A percentile compares a stretch with the other conserved stretches of the same genome.
These are phyloP conservation scores for Eristalis tenax DNA, from an alignment of 2,888 invertebrate genomes.

Conservation along the genomic window DNA sequence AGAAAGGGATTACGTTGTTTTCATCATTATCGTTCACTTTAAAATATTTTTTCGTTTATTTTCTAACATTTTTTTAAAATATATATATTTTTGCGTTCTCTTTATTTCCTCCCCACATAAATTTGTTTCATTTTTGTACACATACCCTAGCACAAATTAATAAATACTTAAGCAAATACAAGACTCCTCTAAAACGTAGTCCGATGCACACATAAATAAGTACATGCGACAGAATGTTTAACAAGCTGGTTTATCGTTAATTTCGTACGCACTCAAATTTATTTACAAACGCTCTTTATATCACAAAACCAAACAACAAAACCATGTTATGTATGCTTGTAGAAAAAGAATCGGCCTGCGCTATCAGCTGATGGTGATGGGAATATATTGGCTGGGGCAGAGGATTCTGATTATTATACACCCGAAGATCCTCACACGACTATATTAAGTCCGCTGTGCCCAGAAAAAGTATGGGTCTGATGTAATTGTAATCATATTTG, in stretches of 20 bases:
- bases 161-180: constrained; percentile 58
- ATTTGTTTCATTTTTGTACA: constrained; percentile 37
- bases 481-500: constrained; percentile 50
- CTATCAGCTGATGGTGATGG: constrained; percentile 75
- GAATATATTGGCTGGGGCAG: constrained; percentile 80
- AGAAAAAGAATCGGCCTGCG: constrained; percentile 74
- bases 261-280: constrained; percentile 36
- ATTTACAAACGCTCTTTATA: constrained; percentile 33
- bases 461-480: constrained; percentile 76
- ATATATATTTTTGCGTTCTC: constrained; percentile 16
- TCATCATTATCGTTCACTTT: background rate
- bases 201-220: background rate
- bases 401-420: constrained; percentile 90
- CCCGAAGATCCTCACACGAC: constrained; percentile 88
- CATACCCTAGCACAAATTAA: constrained; percentile 68
- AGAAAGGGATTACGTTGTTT: background rate
- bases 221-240: constrained; percentile 2
- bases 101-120: constrained; percentile 51
- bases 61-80: constrained; percentile 44
- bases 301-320: constrained; percentile 20
- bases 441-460: constrained; percentile 85
- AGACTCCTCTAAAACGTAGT: constrained; percentile 53
- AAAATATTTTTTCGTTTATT: background rate
- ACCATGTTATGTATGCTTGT: constrained; percentile 72
- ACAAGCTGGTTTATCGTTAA: constrained; percentile 41